Percentiles rank a stretch among this genome's conserved stretches.
Evolutionary conservation across 1,140 invertebrate genomes (phyloP).

Genomic region (Battus philenor): DNA sequence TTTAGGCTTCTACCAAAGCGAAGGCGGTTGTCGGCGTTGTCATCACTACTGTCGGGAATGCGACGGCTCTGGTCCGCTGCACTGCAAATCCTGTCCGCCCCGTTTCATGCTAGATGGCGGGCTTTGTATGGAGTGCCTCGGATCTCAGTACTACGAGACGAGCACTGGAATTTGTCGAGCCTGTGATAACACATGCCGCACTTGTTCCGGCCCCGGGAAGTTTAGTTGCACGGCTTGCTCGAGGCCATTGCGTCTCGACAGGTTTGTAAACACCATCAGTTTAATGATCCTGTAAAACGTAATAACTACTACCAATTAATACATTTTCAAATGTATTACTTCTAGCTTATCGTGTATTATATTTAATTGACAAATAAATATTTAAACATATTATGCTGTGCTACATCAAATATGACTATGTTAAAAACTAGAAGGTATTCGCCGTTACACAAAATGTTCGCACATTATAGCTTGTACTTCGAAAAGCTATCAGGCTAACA

Average conservation of each 20-base stretch:
- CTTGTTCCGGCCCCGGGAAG: constrained; percentile 82
- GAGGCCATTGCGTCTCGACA: constrained; percentile 79
- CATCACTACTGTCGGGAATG: constrained; percentile 90
- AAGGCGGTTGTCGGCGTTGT: constrained; percentile 88
- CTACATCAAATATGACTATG: neutral
- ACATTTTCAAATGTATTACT: too few species aligned
- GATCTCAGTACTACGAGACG: constrained; percentile 83
- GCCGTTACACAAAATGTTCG: too few species aligned
- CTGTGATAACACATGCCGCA: constrained; percentile 82
- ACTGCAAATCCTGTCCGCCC: constrained; percentile 83
- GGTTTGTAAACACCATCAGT: constrained; percentile 36
- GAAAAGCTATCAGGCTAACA: too few species aligned
- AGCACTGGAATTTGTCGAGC: constrained; percentile 80
- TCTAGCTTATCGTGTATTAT: too few species aligned
- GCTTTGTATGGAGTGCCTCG: constrained; percentile 84
- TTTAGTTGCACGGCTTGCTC: constrained; percentile 82
- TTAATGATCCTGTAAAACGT: neutral
- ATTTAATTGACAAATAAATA: too few species aligned
- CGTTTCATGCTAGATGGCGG: constrained; percentile 85
- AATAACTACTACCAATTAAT: too few species aligned
- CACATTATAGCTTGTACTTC: too few species aligned
- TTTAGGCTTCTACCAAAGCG: constrained; percentile 83
- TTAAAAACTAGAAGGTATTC: too few species aligned
- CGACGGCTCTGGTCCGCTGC: constrained; percentile 83
- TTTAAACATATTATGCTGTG: neutral